Conservation (phyloP, 2,113 vertebrate genomes). For the Ophthalmolycus amberensis region DNA sequence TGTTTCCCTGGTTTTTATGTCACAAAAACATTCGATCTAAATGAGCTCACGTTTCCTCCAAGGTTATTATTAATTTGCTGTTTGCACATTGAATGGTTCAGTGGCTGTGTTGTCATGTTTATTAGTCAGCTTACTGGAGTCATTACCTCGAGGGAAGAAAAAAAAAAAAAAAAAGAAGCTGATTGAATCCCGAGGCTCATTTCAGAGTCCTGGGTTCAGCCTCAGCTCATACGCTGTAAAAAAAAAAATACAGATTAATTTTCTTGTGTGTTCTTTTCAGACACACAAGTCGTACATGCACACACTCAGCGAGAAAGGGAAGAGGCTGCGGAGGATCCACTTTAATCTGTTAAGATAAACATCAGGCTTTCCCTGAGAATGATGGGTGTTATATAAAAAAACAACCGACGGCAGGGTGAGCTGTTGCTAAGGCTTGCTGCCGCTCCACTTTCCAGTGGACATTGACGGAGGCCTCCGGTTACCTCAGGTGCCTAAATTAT, state of each 20-base stretch:
- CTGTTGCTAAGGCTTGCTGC: conserved; percentile 1
- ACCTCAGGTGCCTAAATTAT: conserved; percentile 78
- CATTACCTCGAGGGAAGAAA: conserved; percentile 31
- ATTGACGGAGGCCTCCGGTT: conserved; percentile 65
- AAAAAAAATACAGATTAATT: conserved; percentile 22
- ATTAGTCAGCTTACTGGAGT: conserved; percentile 34
- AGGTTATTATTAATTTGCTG: conserved; percentile 36
- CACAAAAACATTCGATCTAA: background rate
- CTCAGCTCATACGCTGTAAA: conserved; percentile 37
- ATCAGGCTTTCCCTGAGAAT: conserved; percentile 3
- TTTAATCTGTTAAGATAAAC: conserved; percentile 7
- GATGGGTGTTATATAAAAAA: conserved; percentile 26
- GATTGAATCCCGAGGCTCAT: conserved; percentile 55
- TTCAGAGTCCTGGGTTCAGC: conserved; percentile 48
- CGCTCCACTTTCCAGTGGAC: conserved; percentile 42
- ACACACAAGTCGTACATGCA: conserved; percentile 9
- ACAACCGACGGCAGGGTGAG: background rate
- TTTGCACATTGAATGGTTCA: conserved; percentile 27
- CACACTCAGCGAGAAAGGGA: background rate
- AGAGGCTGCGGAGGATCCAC: background rate
- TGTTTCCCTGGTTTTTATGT: conserved; percentile 29
- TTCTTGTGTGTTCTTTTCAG: conserved; percentile 28
- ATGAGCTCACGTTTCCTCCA: conserved; percentile 27
- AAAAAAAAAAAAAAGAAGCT: conserved; percentile 8
- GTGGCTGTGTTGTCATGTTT: conserved; percentile 38